Base-by-base conservation (phyloP, 2,888 invertebrate species). In the Anticlea derivata region DNA sequence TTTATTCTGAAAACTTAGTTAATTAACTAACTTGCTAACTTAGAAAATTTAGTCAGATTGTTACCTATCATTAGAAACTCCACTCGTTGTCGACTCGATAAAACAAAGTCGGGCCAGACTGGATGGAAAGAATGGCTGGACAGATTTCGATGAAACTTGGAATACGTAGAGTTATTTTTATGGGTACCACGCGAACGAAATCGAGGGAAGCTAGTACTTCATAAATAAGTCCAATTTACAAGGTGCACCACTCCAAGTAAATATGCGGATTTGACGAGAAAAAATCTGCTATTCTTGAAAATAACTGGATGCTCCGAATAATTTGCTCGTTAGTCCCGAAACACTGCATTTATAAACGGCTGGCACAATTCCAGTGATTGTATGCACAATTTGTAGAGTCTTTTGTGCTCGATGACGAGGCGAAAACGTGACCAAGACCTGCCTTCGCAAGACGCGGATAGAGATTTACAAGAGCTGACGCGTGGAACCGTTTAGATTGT, bases 291-390 rank as follows among this genome's bases (percentile, higher is more conserved):
- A 34, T 49, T 58, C 61, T 56, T 58, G 48, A 60, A 60, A 62
- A 60, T 56, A 58, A 60, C 53, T 48, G 50, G 58, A 33, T 46
- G 56, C 52, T 68, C 52, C 54, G 73, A 73, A 75, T 73, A 80
- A 76, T 75, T 72, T 61, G 66, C 75, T 83, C 78, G 83, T 85
- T 85, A 84, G 73, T 70, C 65, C 62, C 61, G 68, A 70, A 72
- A 72, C 77, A 76, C 78, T 82, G 80, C 79, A 82, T 84, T 77
- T 74, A 77, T 80, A 83, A 83, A 83, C 75, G 75, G 74, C 78
- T 86, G 86, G 86, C 83, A 53, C 17, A 55, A 57, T 61, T 78
- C 86, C 86, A 86, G 69, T 70, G 65, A 57, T 61, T 63, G 72
- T 63, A 70, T 76, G 76, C 73, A 75, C 73, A 78, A 78, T 78